Base-by-base conservation (phyloP, 1,140 invertebrate genomes). In the Ostrea denselamellosa region DNA sequence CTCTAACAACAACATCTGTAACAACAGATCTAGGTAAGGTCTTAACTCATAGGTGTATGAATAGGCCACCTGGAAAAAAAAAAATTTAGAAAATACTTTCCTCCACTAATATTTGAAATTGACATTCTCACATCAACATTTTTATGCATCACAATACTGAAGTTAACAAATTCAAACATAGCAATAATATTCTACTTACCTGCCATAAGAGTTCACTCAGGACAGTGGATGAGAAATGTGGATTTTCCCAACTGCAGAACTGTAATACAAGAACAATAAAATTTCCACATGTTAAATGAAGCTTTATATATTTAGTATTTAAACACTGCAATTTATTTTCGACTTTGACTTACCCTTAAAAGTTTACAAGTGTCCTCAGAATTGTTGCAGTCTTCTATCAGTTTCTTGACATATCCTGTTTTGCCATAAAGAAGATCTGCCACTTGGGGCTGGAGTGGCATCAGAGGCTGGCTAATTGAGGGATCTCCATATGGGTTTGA, bases 221-320 rank as follows among this genome's bases (percentile, higher is more conserved):
- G 51, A 98, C 97, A 19, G 96, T 96, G 82, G 97, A 96, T 14
- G 98, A 99, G 94, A 99, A 98, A 88, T 97, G 97, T 22, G 98
- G 97, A 96, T 99, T 99, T 94, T 99, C 98, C 98, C 98, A 99
- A 91, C 97, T 98, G 93, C 98, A 97, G 94, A 98, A 99, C 95
- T 99, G 97, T 86, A 92, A 93, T 25, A 85, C 53, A 62, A 85
- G 58, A 10, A 56, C 3, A 85, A 56, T 25, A 56, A 19, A 58
- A 10, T 62, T 58, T 22, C 5, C 34, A 44, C 34, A 44, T 44
- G n/a, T n/a, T 28, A 58, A 54, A 19, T 62, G 12, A 85, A 56
- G 19, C 51, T 22, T 0, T 12, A 84, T 5, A 19, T 84, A 5
- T 51, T 10, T 19, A 22, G 5, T n/a, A 53, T 22, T 19, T 5